Evolutionary conservation across 2,113 vertebrate species (phyloP).

Genomic region (Paralichthys olivaceus): DNA sequence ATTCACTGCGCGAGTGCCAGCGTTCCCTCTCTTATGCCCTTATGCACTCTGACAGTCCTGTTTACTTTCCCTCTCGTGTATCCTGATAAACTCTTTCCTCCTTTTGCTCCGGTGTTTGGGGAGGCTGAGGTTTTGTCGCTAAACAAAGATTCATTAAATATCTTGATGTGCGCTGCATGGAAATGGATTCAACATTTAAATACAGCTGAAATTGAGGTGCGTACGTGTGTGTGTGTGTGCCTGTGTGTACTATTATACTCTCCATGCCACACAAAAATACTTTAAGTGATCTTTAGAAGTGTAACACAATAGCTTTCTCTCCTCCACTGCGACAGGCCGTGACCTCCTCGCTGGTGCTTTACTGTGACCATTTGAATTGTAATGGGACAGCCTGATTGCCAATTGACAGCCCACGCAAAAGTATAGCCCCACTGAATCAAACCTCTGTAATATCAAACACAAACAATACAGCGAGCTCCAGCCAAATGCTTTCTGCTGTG

Average conservation of each 20-base stretch:
- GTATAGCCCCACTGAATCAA: slow-evolving; percentile 22
- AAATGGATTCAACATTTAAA: neutral
- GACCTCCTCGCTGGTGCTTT: slow-evolving; percentile 32
- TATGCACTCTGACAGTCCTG: slow-evolving; percentile 11
- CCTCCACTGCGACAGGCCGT: slow-evolving; percentile 19
- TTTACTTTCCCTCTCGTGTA: slow-evolving; percentile 13
- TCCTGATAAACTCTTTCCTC: slow-evolving; percentile 8
- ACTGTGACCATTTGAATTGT: slow-evolving; percentile 55
- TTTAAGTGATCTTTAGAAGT: slow-evolving; percentile 34
- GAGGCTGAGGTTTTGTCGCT: slow-evolving; percentile 9
- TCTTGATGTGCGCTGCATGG: neutral
- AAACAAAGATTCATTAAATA: slow-evolving; percentile 32
- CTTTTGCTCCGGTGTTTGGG: neutral
- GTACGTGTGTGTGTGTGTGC: neutral
- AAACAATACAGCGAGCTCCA: slow-evolving; percentile 19
- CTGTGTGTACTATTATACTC: neutral
- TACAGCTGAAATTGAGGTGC: neutral
- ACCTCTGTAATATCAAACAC: slow-evolving; percentile 47
- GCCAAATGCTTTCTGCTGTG: neutral
- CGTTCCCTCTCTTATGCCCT: slow-evolving; percentile 9
- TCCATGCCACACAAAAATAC: slow-evolving; percentile 1
- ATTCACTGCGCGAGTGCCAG: neutral
- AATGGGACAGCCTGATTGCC: slow-evolving; percentile 63
- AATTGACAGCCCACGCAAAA: slow-evolving; percentile 62
- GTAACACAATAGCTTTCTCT: slow-evolving; percentile 23